Conservation (phyloP, 2,888 invertebrate genomes). For the Mantis religiosa region DNA sequence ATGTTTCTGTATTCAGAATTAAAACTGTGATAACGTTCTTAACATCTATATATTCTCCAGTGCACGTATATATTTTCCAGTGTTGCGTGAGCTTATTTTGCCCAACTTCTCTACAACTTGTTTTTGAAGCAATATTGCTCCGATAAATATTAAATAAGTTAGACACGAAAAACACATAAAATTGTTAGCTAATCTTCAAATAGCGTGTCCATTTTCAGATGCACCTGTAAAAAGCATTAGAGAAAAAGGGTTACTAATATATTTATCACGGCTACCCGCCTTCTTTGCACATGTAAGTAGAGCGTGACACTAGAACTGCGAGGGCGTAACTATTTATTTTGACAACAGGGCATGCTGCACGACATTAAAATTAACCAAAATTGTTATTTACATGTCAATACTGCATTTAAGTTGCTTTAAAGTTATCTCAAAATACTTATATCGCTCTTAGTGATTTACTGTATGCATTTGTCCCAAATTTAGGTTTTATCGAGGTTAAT, state of each 20-base stretch:
- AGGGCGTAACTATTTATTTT: too few relatives aligned
- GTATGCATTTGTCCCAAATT: too few relatives aligned
- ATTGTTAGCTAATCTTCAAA: background rate
- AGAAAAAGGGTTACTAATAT: background rate
- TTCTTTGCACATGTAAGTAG: background rate
- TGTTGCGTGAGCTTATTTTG: background rate
- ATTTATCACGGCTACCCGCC: background rate
- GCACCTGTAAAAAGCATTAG: background rate
- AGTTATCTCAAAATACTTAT: too few relatives aligned
- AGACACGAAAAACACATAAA: background rate
- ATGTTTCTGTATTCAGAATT: background rate
- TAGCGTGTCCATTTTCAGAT: background rate
- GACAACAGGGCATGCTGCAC: too few relatives aligned
- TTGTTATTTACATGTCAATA: too few relatives aligned
- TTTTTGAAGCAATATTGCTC: background rate
- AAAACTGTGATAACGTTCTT: background rate
- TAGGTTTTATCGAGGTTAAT: too few relatives aligned
- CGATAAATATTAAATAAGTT: background rate
- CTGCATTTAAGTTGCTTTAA: too few relatives aligned
- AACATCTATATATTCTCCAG: too few relatives aligned
- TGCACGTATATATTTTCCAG: background rate
- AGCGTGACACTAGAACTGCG: background rate
- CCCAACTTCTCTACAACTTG: background rate
- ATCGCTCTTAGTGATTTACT: too few relatives aligned
- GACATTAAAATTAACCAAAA: too few relatives aligned